Base-by-base conservation (phyloP, 2,888 invertebrate species). In the Phoenoteleia sp. region DNA sequence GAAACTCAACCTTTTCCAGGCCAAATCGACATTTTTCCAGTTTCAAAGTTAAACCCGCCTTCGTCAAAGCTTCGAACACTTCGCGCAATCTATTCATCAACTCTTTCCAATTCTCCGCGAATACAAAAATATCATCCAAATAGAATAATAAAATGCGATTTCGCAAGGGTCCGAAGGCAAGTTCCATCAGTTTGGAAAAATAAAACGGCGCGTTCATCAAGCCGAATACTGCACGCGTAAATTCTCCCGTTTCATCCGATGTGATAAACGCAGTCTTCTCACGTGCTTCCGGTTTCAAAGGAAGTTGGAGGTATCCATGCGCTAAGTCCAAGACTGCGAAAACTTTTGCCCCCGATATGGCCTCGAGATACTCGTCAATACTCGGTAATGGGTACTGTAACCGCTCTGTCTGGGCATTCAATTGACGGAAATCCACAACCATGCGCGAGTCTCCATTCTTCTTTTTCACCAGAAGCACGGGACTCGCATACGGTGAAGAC, bases 341-440 rank as follows among this genome's bases (percentile, higher is more conserved):
- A 2, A 81, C 7, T n/a, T 45, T 69, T 2, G 60, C 54, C 1
- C 36, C 81, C 3, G 19, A 19, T 0, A 83, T 19, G 4, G 62
- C 52, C n/a, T 76, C 82, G 1, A 86, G 23, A 36, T 81, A 67
- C 7, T 83, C 86, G 21, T 86, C 79, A 7, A 86, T 60, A 25
- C 72, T 76, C 0, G 84, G 84, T 13, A 84, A 23, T 0, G 81
- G 79, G 19, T 54, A 85, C 7, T 83, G 47, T 0, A 82, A 60
- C 6, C 82, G 29, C 25, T 84, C 80, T 3, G 86, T 86, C 9
- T 76, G 72, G 0, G 69, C 80, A 21, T 86, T 87, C 3, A 84
- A 49, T n/a, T 47, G 27, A 5, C 86, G 67, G 25, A 85, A 87
- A 58, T 88, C 87, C 7, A 84, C 77, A 6, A 84, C 87, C 4